Evolutionary conservation across 2,797 vertebrate species (phyloP), one percentile per base, ranked within the genome.

Genomic region (Petrocephalus schoutedeni): DNA sequence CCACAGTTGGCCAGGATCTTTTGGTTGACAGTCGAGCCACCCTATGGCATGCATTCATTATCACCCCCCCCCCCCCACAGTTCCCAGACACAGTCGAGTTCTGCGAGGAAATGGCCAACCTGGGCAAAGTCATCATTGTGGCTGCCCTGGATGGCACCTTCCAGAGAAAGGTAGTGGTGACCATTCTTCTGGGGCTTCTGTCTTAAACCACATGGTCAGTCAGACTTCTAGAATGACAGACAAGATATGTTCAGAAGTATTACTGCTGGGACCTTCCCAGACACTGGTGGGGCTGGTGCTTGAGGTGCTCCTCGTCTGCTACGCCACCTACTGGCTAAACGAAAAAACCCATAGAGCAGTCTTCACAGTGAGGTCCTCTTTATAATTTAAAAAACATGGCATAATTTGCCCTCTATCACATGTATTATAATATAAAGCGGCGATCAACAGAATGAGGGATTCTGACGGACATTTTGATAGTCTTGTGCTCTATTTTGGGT

Each of bases 131-230:
- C 0, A 36, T 99, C 86, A 98, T 99, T 0, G 97, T 99, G 0
- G 98, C 98, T 1, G 98, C 98, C 0, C 93, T 99, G 87, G 98
- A 99, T 57, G 98, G 97, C 49, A 99, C 98, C 1, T 99, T 99
- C 92, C 98, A 99, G 94, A 98, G 98, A 91, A 99, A 98, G 95
- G 98, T 98, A 88, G 14, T 12, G 32, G 41, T 45, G 74, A 16
- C 45, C 32, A 45, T 49, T 7, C 16, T 19, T n/a, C 4, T 45
- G 71, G 16, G 41, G 16, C 6, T 4, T 58, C 41, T 28, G 56
- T 71, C 28, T 12, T 71, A 36, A 71, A 36, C 12, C 0, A 0
- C 28, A 0, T 10, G 9, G 32, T 14, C 10, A 67, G 64, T 67
- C 64, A 67, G 23, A 14, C 10, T 32, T 32, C 23, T 8, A 64